These are phyloP conservation scores for Rhopalosiphum nymphaeae DNA, from an alignment of 2,888 invertebrate species.

Conservation along the genomic window DNA sequence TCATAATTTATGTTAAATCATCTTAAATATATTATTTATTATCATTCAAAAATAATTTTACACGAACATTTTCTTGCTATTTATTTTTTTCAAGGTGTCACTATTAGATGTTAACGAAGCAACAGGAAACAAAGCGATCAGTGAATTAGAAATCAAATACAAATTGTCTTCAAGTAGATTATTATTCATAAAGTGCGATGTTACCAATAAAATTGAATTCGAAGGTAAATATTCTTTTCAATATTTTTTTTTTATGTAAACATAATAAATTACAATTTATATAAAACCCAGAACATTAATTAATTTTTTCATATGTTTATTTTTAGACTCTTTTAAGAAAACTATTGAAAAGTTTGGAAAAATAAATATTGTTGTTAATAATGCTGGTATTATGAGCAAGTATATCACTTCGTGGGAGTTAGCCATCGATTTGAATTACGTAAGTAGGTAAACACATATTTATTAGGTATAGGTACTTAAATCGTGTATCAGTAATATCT, in stretches of 20 bases:
- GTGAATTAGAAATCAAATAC: not conserved
- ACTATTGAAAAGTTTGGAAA: slow-evolving; percentile 38
- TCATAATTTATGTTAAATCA: not conserved
- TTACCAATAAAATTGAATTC: slow-evolving; percentile 33
- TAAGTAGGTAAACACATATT: not conserved
- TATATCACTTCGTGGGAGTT: slow-evolving; percentile 37
- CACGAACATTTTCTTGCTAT: not conserved
- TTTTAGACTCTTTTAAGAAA: slow-evolving; percentile 40
- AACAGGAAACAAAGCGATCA: slow-evolving; percentile 24
- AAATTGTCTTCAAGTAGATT: not conserved
- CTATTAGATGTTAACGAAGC: slow-evolving; percentile 32
- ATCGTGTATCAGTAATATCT: not conserved
- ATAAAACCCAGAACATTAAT: not conserved
- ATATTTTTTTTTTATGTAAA: not conserved
- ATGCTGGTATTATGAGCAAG: slow-evolving; percentile 50
- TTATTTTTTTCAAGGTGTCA: slow-evolving; percentile 22
- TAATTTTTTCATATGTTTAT: not conserved
- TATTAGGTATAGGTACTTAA: not conserved
- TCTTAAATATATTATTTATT: not conserved
- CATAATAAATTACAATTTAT: not conserved
- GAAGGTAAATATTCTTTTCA: slow-evolving; percentile 19
- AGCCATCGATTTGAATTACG: slow-evolving; percentile 50
- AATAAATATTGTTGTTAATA: slow-evolving; percentile 49
- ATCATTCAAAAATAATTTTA: not conserved
- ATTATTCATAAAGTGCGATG: slow-evolving; percentile 50